Evolutionary conservation across 2,888 invertebrate species (phyloP).

Genomic region (Parnassius mnemosyne): DNA sequence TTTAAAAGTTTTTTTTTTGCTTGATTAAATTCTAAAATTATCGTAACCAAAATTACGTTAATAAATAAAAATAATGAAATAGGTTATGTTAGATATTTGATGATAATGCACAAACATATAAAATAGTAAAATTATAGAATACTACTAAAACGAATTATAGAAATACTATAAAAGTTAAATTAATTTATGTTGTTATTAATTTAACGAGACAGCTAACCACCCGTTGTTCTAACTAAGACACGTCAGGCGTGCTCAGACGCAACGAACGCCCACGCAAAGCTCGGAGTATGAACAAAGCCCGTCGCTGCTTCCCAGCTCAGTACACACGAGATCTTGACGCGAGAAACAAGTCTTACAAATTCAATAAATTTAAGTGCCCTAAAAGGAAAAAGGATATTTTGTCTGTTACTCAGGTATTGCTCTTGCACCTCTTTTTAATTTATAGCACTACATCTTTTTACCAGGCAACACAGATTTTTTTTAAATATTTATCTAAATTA

Average conservation of each 20-base stretch:
- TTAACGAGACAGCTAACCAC: constrained; percentile 65
- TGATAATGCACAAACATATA: not conserved
- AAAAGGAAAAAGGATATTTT: constrained; percentile 4
- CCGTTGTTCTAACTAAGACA: constrained; percentile 46
- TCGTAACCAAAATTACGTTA: no score
- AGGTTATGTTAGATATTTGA: no score
- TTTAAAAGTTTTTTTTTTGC: no score
- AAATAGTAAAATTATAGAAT: not conserved
- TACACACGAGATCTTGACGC: constrained; percentile 62
- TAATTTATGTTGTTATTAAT: constrained; percentile 54
- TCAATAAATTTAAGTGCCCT: constrained; percentile 13
- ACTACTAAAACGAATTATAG: not conserved
- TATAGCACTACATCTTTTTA: no score
- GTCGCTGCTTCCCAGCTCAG: constrained; percentile 53
- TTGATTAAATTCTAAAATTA: no score
- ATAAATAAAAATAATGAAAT: no score
- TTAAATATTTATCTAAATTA: no score
- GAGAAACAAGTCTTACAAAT: constrained; percentile 51
- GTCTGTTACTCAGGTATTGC: constrained; percentile 14
- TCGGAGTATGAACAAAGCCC: constrained; percentile 58
- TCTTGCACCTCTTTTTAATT: not conserved
- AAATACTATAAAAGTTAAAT: constrained; percentile 41
- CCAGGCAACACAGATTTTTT: no score
- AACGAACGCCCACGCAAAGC: constrained; percentile 64
- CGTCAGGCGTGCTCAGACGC: constrained; percentile 48